phyloP scores from a whole-genome alignment of 2,888 invertebrate species.

The Trilocha varians region DNA sequence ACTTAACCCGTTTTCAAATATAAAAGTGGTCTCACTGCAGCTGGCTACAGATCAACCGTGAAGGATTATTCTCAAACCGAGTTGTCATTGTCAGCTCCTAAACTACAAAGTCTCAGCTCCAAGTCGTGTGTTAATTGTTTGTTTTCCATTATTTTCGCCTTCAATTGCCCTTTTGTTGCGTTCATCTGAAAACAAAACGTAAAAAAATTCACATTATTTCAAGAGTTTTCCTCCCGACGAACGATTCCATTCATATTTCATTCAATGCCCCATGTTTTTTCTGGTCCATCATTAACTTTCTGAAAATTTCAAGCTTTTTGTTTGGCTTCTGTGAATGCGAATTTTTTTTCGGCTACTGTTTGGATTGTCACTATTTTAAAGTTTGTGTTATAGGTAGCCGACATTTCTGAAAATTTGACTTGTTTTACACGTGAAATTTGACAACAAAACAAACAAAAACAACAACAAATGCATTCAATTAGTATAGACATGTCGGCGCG shows the following conservation, averaged over 20 bases:
- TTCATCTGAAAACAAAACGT: slow-evolving; percentile 39
- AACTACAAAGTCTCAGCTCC: slow-evolving; percentile 10
- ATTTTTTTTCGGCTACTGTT: slow-evolving; percentile 8
- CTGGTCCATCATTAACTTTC: slow-evolving; percentile 63
- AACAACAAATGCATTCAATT: no score
- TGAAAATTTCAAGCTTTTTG: slow-evolving; percentile 15
- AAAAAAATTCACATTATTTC: slow-evolving; percentile 54
- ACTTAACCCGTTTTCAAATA: no score
- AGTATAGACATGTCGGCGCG: no score
- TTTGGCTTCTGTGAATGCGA: slow-evolving; percentile 5
- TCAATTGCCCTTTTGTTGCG: slow-evolving; percentile 71
- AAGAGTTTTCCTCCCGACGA: slow-evolving; percentile 55
- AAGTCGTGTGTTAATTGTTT: slow-evolving; percentile 69
- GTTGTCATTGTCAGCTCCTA: not conserved
- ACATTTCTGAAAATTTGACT: no score
- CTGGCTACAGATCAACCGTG: no score
- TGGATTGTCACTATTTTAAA: no score
- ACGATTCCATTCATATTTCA: slow-evolving; percentile 64
- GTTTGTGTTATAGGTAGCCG: no score
- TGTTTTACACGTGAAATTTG: no score
- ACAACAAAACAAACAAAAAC: no score
- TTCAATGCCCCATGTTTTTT: slow-evolving; percentile 55
- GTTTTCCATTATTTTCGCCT: slow-evolving; percentile 69
- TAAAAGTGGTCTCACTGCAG: no score
- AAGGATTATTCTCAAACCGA: not conserved